Evolutionary conservation across 2,797 vertebrate genomes (phyloP).

Genomic region (Champsocephalus esox): DNA sequence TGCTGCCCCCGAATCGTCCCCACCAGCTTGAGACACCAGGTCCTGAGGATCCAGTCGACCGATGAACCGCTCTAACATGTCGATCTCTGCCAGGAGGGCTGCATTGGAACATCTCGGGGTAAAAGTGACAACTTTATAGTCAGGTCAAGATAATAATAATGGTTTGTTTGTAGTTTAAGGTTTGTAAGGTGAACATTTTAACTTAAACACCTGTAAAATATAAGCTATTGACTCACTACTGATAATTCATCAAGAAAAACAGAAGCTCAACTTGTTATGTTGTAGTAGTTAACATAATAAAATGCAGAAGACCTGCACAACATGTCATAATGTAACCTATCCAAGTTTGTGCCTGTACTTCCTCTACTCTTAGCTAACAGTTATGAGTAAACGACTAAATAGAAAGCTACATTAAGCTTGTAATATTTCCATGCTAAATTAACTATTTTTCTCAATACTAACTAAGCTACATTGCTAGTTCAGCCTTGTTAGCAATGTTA

Average conservation of each 20-base stretch:
- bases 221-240: not conserved
- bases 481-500: conserved; percentile 13
- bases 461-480: not conserved
- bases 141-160: not conserved
- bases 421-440: not conserved
- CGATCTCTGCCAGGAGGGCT: conserved; percentile 62
- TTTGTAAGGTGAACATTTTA: not conserved
- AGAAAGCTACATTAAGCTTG: not conserved
- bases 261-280: not conserved
- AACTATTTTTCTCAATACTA: not conserved
- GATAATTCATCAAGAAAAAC: not conserved
- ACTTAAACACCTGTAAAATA: not conserved
- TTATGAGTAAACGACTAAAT: not conserved
- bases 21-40: conserved; percentile 2
- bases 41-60: conserved; percentile 44
- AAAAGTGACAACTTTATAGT: not conserved
- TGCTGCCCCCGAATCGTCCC: not conserved
- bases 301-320: not conserved
- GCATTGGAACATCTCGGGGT: conserved; percentile 47
- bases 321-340: not conserved
- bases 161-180: not conserved
- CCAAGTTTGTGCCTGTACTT: not conserved
- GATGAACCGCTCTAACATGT: conserved; percentile 66
- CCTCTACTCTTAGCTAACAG: not conserved
- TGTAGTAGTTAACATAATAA: not conserved